These are phyloP conservation scores for Sphaerophoria rueppellii DNA, from an alignment of 2,888 invertebrate species.

Conservation along the genomic window DNA sequence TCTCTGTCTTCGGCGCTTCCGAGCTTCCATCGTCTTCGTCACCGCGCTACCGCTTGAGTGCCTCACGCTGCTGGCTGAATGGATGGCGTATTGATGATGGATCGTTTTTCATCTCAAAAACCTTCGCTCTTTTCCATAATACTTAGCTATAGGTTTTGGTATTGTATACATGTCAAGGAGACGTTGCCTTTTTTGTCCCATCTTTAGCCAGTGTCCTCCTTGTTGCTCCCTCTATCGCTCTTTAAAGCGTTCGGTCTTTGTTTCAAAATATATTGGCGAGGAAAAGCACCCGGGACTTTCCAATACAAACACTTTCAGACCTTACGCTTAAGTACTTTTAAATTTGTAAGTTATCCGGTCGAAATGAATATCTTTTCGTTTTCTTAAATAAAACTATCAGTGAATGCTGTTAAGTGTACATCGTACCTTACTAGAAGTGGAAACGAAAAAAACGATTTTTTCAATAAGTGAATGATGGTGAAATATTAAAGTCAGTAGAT, in stretches of 20 bases:
- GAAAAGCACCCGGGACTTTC: constrained; percentile 28
- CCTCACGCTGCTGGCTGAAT: constrained; percentile 58
- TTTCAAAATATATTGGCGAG: constrained; percentile 51
- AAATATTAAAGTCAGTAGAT: constrained; percentile 69
- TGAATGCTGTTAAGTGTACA: too few species aligned
- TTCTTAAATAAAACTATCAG: background rate
- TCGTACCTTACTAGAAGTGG: background rate
- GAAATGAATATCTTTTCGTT: constrained; percentile 47
- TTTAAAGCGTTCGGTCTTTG: constrained; percentile 46
- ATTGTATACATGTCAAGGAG: constrained; percentile 2
- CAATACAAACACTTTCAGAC: constrained; percentile 46
- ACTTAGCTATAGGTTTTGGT: background rate
- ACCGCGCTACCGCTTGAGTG: constrained; percentile 55
- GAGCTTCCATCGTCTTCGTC: too few species aligned
- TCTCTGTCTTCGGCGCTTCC: constrained; percentile 7
- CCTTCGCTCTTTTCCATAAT: constrained; percentile 35
- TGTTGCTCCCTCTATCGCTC: background rate
- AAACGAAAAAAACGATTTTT: constrained; percentile 56
- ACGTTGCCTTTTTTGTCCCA: constrained; percentile 41
- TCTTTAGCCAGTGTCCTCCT: constrained; percentile 38
- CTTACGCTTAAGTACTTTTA: constrained; percentile 67
- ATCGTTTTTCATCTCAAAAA: constrained; percentile 70
- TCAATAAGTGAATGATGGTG: constrained; percentile 71
- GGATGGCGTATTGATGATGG: constrained; percentile 73
- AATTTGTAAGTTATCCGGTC: constrained; percentile 68